Evolutionary conservation across 2,113 vertebrate genomes (phyloP).

Genomic region (Nycticryphes semicollaris): DNA sequence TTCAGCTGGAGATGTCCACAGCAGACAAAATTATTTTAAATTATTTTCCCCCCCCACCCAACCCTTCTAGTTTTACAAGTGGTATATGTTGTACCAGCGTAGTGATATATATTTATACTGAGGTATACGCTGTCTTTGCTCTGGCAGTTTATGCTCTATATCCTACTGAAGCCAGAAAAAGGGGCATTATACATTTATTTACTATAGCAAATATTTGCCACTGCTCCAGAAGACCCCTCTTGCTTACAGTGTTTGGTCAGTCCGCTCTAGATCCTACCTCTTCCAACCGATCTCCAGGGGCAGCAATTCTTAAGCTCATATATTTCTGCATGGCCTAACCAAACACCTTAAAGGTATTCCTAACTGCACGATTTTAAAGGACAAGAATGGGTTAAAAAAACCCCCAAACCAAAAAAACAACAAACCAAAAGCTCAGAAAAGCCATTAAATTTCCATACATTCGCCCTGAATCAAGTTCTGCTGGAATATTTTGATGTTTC

Average conservation of each 20-base stretch:
- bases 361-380: not conserved
- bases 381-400: not conserved
- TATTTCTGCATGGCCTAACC: not conserved
- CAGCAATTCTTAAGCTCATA: not conserved
- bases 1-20: not conserved
- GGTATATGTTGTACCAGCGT: not conserved
- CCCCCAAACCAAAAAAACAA: too few relatives aligned
- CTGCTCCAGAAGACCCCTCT: not conserved
- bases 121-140: not conserved
- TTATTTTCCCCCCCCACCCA: not conserved
- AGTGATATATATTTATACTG: not conserved
- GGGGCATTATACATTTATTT: accelerated
- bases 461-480: not conserved
- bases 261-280: not conserved
- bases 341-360: not conserved
- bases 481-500: not conserved
- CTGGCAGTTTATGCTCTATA: not conserved
- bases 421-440: not conserved
- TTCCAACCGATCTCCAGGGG: not conserved
- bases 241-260: not conserved
- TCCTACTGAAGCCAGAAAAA: not conserved
- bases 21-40: not conserved
- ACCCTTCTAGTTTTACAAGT: not conserved
- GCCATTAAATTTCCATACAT: not conserved
- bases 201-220: not conserved